These are phyloP conservation scores for Noturus placidus DNA, from an alignment of 2,113 vertebrate genomes.

Conservation along the genomic window DNA sequence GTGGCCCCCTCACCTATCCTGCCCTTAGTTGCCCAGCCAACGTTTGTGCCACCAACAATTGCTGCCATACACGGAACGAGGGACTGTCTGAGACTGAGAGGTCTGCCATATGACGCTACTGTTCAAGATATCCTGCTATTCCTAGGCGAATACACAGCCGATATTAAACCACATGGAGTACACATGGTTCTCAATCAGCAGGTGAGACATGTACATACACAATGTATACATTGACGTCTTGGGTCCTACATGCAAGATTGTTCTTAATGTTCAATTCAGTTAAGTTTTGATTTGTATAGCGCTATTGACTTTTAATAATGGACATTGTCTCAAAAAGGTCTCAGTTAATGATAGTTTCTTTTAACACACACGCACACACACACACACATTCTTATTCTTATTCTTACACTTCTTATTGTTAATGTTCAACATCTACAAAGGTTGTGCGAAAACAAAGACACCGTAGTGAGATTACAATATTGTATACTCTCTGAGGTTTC, in stretches of 20 bases:
- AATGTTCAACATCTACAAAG: not conserved
- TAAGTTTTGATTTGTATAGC: too few relatives aligned
- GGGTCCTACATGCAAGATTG: not conserved
- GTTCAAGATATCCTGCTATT: slow-evolving; percentile 94
- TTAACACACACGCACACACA: not conserved
- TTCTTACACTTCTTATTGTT: not conserved
- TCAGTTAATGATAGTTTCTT: not conserved
- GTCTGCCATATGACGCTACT: slow-evolving; percentile 89
- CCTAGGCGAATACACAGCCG: slow-evolving; percentile 87
- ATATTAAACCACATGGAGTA: slow-evolving; percentile 91
- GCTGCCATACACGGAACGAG: slow-evolving; percentile 63
- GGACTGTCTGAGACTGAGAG: slow-evolving; percentile 88
- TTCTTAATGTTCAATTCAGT: not conserved
- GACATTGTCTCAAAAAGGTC: too few relatives aligned
- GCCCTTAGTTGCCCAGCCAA: slow-evolving; percentile 79
- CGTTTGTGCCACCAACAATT: slow-evolving; percentile 76
- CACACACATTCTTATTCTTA: not conserved
- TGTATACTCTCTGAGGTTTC: not conserved
- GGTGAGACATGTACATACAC: slow-evolving; percentile 66
- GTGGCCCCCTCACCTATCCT: slow-evolving; percentile 80
- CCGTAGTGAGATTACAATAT: not conserved
- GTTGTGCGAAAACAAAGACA: not conserved
- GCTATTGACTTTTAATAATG: too few relatives aligned
- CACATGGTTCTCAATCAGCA: slow-evolving; percentile 98
- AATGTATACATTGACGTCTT: not conserved